Evolutionary conservation across 2,888 invertebrate species (phyloP), one percentile per base, ranked within the genome.

Genomic region (Hipparchia semele): DNA sequence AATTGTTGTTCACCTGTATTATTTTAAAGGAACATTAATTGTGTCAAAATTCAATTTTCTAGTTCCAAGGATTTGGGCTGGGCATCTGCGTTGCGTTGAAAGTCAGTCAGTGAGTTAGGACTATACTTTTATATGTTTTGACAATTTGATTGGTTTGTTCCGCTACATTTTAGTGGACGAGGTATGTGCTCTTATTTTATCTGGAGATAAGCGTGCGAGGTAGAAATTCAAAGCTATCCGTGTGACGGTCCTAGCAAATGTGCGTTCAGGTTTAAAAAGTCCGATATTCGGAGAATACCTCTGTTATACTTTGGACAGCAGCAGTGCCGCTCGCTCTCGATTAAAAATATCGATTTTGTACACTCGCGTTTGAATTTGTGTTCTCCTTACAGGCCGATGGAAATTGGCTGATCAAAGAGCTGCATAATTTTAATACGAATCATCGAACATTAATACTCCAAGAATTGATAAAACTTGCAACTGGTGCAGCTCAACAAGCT

Each of bases 201-300:
- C 46, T 46, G 6, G 6, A 46, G 53, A 53, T 53, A 53, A 2
- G 53, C 4, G 9, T 10, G 53, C n/a, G 23, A 23, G 13, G 23
- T 58, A 58, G 58, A 58, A 60, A n/a, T 9, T 5, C 6, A 60
- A 9, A 45, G 12, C 13, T 6, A n/a, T 46, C 8, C 62, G 62
- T 13, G 62, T 3, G 61, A 23, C 49, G 13, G 8, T 49, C 9
- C 13, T 13, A 8, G 4, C 46, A 49, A 62, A 49, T 62, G 62
- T 49, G 62, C 1, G 46, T 9, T 13, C 62, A 62, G 79, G 78
- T 78, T 78, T 78, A 78, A 79, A 75, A 80, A 77, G 78, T 80
- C 80, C 64, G 75, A 79, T 84, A 73, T 77, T 79, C 77, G 79
- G 81, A 82, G 80, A 79, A 80, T 80, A 23, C 23, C 23, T 1